A percentile compares a stretch with the other conserved stretches of the same genome.
phyloP scores from a whole-genome alignment of 1,140 invertebrate genomes.

The Eurytemora carolleeae region DNA sequence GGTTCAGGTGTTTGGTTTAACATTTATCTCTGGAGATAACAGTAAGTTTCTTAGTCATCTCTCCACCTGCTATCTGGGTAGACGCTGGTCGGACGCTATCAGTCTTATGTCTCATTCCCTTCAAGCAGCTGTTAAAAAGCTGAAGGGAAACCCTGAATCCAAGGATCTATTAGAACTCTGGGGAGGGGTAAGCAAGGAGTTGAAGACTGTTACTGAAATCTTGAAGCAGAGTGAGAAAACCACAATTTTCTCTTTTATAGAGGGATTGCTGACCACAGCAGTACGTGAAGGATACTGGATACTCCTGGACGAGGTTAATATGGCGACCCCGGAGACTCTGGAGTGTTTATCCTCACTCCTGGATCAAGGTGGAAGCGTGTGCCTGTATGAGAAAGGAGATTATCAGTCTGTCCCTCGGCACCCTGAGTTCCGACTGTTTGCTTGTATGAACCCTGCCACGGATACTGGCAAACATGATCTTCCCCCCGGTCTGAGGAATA shows the following conservation, averaged over 20 bases:
- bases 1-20: constrained; percentile 55
- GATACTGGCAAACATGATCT: constrained; percentile 97
- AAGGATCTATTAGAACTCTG: not conserved
- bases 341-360: constrained; percentile 83
- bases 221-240: not conserved
- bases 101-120: not conserved
- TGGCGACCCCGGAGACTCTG: constrained; percentile 82
- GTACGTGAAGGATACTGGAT: constrained; percentile 54
- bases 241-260: constrained; percentile 6
- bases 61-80: not conserved
- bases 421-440: constrained; percentile 79
- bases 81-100: constrained; percentile 4
- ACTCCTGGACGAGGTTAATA: constrained; percentile 89
- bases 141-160: not conserved
- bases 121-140: not conserved
- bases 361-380: constrained; percentile 54
- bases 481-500: constrained; percentile 69
- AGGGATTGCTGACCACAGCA: constrained; percentile 6
- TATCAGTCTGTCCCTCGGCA: constrained; percentile 56
- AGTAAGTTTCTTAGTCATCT: constrained; percentile 51
- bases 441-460: constrained; percentile 98
- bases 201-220: not conserved
- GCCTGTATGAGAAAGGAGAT: constrained; percentile 67
- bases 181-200: not conserved
- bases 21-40: constrained; percentile 62